These are phyloP conservation scores for Drosophila anomalata DNA, from an alignment of 2,888 invertebrate species.

Conservation along the genomic window DNA sequence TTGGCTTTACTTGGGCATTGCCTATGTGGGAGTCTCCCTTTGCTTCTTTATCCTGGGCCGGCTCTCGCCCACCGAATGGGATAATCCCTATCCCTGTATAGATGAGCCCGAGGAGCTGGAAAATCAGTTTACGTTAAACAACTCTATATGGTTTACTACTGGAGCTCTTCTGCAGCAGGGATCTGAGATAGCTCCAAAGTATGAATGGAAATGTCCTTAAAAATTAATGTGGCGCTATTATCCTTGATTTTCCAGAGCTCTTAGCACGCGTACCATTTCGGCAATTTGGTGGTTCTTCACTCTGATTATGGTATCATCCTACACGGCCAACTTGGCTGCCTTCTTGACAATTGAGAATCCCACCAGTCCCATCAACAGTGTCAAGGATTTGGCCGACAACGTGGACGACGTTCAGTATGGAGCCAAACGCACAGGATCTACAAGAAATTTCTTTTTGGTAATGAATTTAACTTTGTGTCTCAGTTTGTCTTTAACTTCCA, in stretches of 20 bases:
- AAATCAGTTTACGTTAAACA: constrained; percentile 92
- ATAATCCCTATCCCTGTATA: constrained; percentile 93
- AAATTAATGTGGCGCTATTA: neutral
- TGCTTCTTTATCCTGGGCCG: constrained; percentile 92
- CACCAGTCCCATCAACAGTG: constrained; percentile 89
- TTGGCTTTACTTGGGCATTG: constrained; percentile 91
- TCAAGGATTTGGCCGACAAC: constrained; percentile 90
- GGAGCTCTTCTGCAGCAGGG: constrained; percentile 94
- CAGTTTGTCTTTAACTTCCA: neutral
- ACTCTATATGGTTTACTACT: constrained; percentile 95
- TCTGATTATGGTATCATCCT: constrained; percentile 90
- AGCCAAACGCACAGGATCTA: constrained; percentile 92
- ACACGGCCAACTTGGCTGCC: constrained; percentile 96
- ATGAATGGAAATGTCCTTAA: constrained; percentile 43
- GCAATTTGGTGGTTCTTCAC: constrained; percentile 96
- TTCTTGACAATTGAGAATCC: constrained; percentile 93
- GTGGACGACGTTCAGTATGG: constrained; percentile 94
- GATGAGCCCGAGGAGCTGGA: constrained; percentile 92
- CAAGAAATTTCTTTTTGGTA: constrained; percentile 94
- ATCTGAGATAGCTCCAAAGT: constrained; percentile 94
- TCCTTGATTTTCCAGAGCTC: constrained; percentile 86
- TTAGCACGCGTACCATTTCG: constrained; percentile 94
- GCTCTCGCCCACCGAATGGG: constrained; percentile 94
- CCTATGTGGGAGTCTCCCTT: constrained; percentile 81
- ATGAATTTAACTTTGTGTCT: neutral